Base-by-base conservation (phyloP, 2,113 vertebrate genomes). In the Piprites chloris region DNA sequence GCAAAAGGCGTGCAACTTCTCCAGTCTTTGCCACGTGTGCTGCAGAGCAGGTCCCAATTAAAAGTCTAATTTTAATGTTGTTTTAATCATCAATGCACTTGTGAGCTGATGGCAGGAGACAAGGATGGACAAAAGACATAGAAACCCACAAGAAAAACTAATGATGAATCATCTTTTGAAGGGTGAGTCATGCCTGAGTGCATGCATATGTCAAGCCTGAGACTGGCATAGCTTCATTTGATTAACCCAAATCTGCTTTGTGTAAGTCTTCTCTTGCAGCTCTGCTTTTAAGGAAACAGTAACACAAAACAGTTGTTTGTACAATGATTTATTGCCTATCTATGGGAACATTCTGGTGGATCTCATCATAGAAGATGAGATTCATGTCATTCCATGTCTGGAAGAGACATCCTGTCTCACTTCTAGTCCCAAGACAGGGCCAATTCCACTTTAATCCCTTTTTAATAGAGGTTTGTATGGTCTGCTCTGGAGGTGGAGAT, bases 231-330 rank as follows among this genome's bases (percentile, higher is more conserved):
- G 49, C 86, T 93, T 92, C 86, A 94, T 92, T 93, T 94, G 92
- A 94, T 92, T 96, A 96, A 97, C 92, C 79, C 74, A 90, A 81
- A 96, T 95, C 80, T 93, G 85, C 86, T 95, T 87, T 96, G 71
- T 90, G 92, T 87, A 96, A 96, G 61, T 85, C 92, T 93, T 80
- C 65, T 89, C 73, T 85, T 79, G 37, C 68, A 88, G 89, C 59
- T 93, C 72, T 63, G 58, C 53, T 94, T 88, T 93, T 92, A 96
- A 95, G 92, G 86, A 73, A 93, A 75, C 80, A 92, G 86, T 78
- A 88, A 56, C 80, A 75, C 28, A 61, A 15, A 13, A 15, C 44
- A 53, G 28, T 33, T 78, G 14, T 27, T 75, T 56, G 53, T 52
- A 22, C n/a, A 61, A n/a, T 27, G 61, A 65, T 89, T 63, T 56